Evolutionary conservation across 2,113 vertebrate species (phyloP), one percentile per base, ranked within the genome.

Genomic region (Sula dactylatra): DNA sequence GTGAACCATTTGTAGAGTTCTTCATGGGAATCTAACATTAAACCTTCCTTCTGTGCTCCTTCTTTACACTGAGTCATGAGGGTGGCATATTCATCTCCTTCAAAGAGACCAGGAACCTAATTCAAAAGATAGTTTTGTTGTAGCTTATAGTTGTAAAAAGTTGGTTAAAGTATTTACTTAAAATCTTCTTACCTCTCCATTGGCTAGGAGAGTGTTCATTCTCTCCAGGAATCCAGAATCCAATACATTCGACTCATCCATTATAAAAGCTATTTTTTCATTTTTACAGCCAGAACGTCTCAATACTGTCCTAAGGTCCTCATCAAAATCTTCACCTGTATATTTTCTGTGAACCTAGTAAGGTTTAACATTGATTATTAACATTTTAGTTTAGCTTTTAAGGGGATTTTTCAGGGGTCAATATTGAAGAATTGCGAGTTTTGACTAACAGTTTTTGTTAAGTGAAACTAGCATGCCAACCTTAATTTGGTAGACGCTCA

Each of bases 1-100:
- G 99, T 99, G 98, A 99, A 99, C 99, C 99, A 99, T 89, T 99
- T 99, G 97, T 99, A 99, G 24, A 99, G 98, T 88, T 99, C 99
- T 95, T 99, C 99, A 3, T 99, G 99, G 0, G 99, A 99, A 97
- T 99, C 99, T 64, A 99, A 98, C 99, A 99, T 99, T 92, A 99
- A 97, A 17, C 99, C 99, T 97, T 99, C 99, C 90, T 99, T 99
- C 98, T 99, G 99, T 11, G 99, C 99, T 27, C 99, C 99, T 96
- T 99, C 99, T 95, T 99, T 99, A 87, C 99, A 99, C 92, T 99
- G 99, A 17, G 99, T 99, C 99, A 99, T 99, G 90, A 99, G 96
- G 7, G 99, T 99, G 93, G 99, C 99, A 27, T 99, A 99, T 80
- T 99, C 99, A 12, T 99, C 99, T 49, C 99, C 99, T 96, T 99